Conservation (phyloP, 2,113 vertebrate species). For the Fulmarus glacialis region DNA sequence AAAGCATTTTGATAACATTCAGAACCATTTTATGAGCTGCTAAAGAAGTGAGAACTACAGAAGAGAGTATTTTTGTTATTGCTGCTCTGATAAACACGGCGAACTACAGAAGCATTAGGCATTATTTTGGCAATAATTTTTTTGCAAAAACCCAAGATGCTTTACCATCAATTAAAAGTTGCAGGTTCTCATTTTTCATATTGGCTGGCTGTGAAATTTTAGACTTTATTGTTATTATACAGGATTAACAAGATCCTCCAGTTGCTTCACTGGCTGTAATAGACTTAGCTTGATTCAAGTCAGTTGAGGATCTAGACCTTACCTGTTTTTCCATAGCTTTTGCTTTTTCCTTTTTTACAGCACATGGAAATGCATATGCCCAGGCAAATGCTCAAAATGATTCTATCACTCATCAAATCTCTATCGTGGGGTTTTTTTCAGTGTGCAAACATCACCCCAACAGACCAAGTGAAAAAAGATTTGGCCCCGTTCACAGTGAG, state of each 20-base stretch:
- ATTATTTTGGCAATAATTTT: neutral
- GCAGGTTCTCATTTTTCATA: neutral
- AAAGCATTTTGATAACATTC: neutral
- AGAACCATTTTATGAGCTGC: neutral
- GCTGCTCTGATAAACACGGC: neutral
- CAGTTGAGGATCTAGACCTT: neutral
- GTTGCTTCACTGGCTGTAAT: neutral
- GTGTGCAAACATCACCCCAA: neutral
- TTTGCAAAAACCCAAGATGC: neutral
- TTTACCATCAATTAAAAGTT: neutral
- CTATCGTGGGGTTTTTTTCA: neutral
- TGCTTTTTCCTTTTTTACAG: neutral
- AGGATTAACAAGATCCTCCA: neutral
- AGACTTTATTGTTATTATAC: neutral
- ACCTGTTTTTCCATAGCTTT: slow-evolving; percentile 13
- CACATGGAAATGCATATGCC: neutral
- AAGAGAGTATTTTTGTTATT: neutral
- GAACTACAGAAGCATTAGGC: neutral
- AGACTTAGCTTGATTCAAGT: neutral
- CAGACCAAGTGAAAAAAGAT: neutral
- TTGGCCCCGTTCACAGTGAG: neutral
- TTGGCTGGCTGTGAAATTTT: neutral
- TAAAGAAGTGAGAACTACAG: neutral
- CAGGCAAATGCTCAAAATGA: neutral
- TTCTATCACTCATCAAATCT: neutral